Conservation (phyloP, 1,140 invertebrate species). For the Drosophila ficusphila region DNA sequence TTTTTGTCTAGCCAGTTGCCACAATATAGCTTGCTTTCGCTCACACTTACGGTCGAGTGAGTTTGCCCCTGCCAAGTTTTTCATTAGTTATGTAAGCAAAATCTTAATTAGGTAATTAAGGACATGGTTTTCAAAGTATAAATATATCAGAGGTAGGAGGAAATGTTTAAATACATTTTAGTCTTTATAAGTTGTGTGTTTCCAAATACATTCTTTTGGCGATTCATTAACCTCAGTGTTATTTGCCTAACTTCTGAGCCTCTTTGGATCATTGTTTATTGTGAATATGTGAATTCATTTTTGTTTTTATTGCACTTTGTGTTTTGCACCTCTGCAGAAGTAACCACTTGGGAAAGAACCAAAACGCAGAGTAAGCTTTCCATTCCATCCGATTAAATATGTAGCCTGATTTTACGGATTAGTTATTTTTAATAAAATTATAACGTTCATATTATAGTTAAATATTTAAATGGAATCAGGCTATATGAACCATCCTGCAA, state of each 20-base stretch:
- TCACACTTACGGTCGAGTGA: background rate
- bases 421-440: background rate
- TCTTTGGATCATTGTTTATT: background rate
- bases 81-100: background rate
- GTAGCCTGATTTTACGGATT: background rate
- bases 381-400: background rate
- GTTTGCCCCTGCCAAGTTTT: background rate
- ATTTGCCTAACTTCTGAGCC: background rate
- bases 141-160: too few species aligned
- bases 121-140: too few species aligned
- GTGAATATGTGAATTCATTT: conserved; percentile 11
- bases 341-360: conserved; percentile 30
- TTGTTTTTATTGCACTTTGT: conserved; percentile 1
- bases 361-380: conserved; percentile 42
- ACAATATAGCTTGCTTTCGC: background rate
- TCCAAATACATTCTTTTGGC: too few species aligned
- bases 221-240: background rate
- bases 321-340: conserved; percentile 11
- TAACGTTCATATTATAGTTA: too few species aligned
- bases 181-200: too few species aligned
- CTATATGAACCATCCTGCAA: background rate
- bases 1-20: background rate
- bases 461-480: background rate
- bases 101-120: background rate
- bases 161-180: too few species aligned